Percentiles rank a stretch among this genome's conserved stretches.
Conservation (phyloP, 2,113 vertebrate species). For the Chionodraco myersi region DNA sequence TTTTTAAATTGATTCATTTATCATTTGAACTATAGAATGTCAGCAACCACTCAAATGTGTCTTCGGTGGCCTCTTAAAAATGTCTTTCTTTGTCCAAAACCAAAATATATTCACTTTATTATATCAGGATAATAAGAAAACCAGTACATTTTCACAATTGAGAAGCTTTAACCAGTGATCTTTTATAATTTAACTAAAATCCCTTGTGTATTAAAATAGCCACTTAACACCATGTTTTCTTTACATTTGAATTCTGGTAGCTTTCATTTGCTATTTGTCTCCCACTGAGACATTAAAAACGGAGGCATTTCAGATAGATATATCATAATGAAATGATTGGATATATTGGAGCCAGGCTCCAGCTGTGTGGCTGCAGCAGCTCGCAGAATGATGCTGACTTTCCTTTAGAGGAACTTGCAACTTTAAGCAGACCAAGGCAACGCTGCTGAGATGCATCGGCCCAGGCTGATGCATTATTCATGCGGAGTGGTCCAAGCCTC, state of each 20-base stretch:
- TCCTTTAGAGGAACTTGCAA: constrained; percentile 69
- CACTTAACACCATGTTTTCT: background rate
- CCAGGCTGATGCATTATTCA: constrained; percentile 85
- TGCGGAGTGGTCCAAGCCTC: constrained; percentile 76
- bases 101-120: background rate
- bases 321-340: constrained; percentile 12
- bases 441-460: constrained; percentile 82
- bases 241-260: background rate
- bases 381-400: constrained; percentile 56
- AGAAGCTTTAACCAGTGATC: background rate
- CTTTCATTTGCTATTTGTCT: constrained; percentile 3
- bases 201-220: background rate
- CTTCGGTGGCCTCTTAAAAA: background rate
- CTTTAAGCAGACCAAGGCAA: constrained; percentile 79
- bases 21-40: background rate
- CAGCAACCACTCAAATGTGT: background rate
- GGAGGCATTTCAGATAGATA: background rate
- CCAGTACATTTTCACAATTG: background rate
- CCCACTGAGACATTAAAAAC: background rate
- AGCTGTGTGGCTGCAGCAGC: constrained; percentile 56
- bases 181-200: background rate
- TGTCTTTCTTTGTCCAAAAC: background rate
- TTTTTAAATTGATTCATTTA: background rate
- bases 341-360: constrained; percentile 13
- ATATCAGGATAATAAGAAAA: background rate